Base-by-base conservation (phyloP, 1,140 invertebrate species). In the Mercenaria mercenaria region DNA sequence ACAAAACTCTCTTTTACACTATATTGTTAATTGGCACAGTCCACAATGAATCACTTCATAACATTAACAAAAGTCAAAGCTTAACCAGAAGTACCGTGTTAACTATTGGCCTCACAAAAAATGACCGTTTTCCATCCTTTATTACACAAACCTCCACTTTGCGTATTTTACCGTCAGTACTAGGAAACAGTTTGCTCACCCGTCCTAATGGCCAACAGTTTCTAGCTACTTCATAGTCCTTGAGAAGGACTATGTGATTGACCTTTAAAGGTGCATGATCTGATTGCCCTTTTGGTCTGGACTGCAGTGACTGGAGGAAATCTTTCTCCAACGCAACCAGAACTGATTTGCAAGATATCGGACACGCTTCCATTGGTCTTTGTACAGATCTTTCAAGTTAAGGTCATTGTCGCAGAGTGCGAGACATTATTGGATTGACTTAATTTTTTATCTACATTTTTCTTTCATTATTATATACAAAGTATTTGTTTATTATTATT, bases 311-410 rank as follows among this genome's bases (percentile, higher is more conserved):
- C n/a, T 89, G 76, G 11, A 92, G n/a, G 18, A 82, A 91, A 18
- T 90, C 85, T 34, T 67, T 34, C 61, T 82, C 88, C 88, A 91
- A n/a, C 82, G 82, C 37, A 56, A 18, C 92, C 92, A 91, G 52
- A 91, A 92, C 13, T 50, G 20, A 69, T 87, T 47, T n/a, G 91
- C 86, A 1, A 92, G 29, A 64, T 80, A 43, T 41, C 91, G 92
- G 39, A 87, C 83, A 20, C 61, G 52, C 84, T 89, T 92, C 91
- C 90, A 91, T 50, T 91, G 90, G 39, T 39, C 47, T 47, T 86
- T 83, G 29, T 89, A 85, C 0, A 89, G 56, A 52, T 93, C 86
- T 41, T 90, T 89, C 6, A 91, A n/a, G n/a, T n/a, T n/a, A n/a
- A n/a, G n/a, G n/a, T n/a, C n/a, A n/a, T n/a, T n/a, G n/a, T n/a